These are phyloP conservation scores for Tetanocera ferruginea DNA, from an alignment of 2,888 invertebrate species.

Conservation along the genomic window DNA sequence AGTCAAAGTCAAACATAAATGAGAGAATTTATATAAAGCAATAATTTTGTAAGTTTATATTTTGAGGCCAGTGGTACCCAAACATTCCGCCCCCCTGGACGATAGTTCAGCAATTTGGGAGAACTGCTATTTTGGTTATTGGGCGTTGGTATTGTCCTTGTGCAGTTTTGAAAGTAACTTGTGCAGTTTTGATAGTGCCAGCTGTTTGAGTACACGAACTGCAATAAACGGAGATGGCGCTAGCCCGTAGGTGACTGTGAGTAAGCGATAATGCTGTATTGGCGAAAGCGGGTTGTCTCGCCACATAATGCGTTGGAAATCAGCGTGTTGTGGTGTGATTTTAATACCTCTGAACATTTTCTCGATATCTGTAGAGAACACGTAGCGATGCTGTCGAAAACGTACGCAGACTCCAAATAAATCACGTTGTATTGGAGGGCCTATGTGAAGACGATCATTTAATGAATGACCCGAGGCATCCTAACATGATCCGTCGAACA, in stretches of 20 bases:
- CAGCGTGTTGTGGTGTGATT: no score
- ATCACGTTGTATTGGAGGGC: conserved; percentile 30
- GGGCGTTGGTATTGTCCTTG: conserved; percentile 17
- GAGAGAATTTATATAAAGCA: no score
- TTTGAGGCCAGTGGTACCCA: no score
- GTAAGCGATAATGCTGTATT: conserved; percentile 28
- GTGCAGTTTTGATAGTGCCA: conserved; percentile 16
- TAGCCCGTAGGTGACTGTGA: conserved; percentile 34
- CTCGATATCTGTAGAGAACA: no score
- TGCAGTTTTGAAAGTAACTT: background rate
- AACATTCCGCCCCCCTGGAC: no score
- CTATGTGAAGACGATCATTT: conserved; percentile 36
- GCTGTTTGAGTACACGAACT: conserved; percentile 25
- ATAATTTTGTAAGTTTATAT: no score
- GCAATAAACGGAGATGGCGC: conserved; percentile 31
- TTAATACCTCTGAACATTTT: no score
- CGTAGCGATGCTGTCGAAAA: no score
- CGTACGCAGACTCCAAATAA: conserved; percentile 39
- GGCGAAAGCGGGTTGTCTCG: no score
- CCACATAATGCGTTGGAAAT: no score
- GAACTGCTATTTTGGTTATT: conserved; percentile 28
- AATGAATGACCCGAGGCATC: conserved; percentile 29
- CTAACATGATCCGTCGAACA: conserved; percentile 37
- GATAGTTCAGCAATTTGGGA: background rate
- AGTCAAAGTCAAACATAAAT: no score